Base-by-base conservation (phyloP, 2,113 vertebrate species). In the Acanthochromis polyacanthus region DNA sequence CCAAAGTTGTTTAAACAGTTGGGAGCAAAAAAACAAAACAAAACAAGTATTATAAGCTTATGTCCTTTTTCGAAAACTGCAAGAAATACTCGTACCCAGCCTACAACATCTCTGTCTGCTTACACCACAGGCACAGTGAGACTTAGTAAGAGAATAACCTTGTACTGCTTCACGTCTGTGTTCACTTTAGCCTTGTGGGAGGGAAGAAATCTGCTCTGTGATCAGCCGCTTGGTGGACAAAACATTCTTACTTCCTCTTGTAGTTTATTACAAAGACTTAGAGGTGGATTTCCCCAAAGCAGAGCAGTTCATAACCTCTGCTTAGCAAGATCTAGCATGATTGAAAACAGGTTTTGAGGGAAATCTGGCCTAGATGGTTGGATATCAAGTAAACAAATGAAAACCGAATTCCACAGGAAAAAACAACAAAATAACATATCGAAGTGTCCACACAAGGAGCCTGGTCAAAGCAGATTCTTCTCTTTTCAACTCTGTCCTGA, bases 71-170 rank as follows among this genome's bases (percentile, higher is more conserved):
- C 51, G 20, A 70, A 87, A 89, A 87, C 75, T 63, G 87, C 89
- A 92, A 91, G 90, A 89, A 87, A 81, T 80, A 75, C 77, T 93
- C 82, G 88, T 89, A 92, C 88, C 91, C 93, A 95, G 92, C 91
- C 92, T 93, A 92, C 78, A 68, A 79, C 84, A 88, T 80, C 83
- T 86, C 83, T 84, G 84, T 90, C 81, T 83, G 88, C 89, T 83
- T 75, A 81, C 85, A 82, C 66, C 89, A 91, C 91, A 94, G 92
- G 90, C 93, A 93, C 88, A 85, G 46, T 81, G 61, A 90, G 78
- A 87, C 79, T 88, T 80, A 87, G 74, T 84, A 86, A 84, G 76
- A 85, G 65, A 83, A 86, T 23, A 62, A 87, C 69, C 56, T 28
- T 64, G 72, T 81, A 67, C 77, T 78, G 82, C 75, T 84, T 83